Conservation (phyloP, 1,140 invertebrate genomes). For the Heliconius hewitsoni region DNA sequence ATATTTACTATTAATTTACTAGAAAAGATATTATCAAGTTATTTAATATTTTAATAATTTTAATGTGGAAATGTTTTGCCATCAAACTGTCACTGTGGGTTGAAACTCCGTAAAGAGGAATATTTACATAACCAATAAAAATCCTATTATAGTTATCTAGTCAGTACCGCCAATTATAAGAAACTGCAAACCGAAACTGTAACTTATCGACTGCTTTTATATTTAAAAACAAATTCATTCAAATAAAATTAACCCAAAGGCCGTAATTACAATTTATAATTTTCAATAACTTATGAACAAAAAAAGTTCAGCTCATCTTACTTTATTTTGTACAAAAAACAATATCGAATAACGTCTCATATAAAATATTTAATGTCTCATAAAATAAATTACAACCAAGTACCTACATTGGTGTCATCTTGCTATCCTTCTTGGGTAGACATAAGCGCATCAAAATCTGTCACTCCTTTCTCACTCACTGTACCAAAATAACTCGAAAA, state of each 20-base stretch:
- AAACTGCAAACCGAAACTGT: too few relatives aligned
- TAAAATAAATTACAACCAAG: slow-evolving; percentile 56
- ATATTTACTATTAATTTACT: too few relatives aligned
- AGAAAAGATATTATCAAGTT: too few relatives aligned
- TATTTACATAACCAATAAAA: too few relatives aligned
- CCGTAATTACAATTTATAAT: not conserved
- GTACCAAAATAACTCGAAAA: slow-evolving; percentile 83
- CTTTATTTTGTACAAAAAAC: not conserved
- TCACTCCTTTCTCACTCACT: slow-evolving; percentile 77
- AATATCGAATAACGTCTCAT: not conserved
- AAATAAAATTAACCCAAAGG: not conserved
- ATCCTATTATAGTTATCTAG: too few relatives aligned
- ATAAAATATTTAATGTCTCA: not conserved
- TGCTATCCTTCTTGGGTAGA: slow-evolving; percentile 73
- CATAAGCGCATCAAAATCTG: slow-evolving; percentile 81
- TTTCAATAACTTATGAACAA: not conserved
- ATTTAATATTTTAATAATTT: too few relatives aligned
- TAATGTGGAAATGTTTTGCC: too few relatives aligned
- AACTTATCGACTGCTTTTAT: too few relatives aligned
- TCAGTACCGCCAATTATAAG: too few relatives aligned
- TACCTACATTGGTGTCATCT: slow-evolving; percentile 52
- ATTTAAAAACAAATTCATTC: not conserved
- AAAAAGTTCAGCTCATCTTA: not conserved
- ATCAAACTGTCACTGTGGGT: too few relatives aligned
- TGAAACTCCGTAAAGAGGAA: too few relatives aligned